Evolutionary conservation across 2,113 vertebrate genomes (phyloP), one percentile per base, ranked within the genome.

Genomic region (Prietella phreatophila): DNA sequence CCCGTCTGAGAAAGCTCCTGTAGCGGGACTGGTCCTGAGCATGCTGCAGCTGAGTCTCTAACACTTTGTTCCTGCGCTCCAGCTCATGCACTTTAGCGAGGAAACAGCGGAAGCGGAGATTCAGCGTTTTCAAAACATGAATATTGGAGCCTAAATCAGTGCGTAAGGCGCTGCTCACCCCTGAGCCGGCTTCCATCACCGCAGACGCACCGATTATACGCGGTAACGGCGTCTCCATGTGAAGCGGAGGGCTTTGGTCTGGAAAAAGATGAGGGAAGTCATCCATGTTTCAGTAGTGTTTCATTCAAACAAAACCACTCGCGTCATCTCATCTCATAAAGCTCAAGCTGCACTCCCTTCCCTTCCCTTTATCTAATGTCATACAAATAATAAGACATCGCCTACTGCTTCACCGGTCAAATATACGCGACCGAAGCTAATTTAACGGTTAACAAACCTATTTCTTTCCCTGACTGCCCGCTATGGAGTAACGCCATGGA

Each of bases 101-200:
- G 76, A 92, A 92, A 42, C 89, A 86, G 47, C 91, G 89, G 69
- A 96, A 95, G 15, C 95, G 95, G 82, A 96, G 93, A 87, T 96
- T 96, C 53, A 95, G 93, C 19, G 94, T 95, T 89, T 96, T 96
- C 53, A 96, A 90, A 67, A 93, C 94, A 84, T 94, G 92, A 89
- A 96, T 95, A 85, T 96, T 96, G 85, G 95, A 96, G 22, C 95
- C 95, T 91, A 96, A 83, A 88, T 95, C 95, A 81, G 93, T 95
- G 86, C 95, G 93, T 87, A 96, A 90, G 36, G 93, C 95, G 86
- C 92, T 93, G 83, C 94, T 87, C 71, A 85, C 86, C 39, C 50
- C 78, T 2, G 89, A 61, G 20, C 91, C 89, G 19, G 84, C 20
- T n/a, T 84, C 80, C 1, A 58, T 58, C 22, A 11, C 83, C 53